phyloP scores from a whole-genome alignment of 1,140 invertebrate genomes.

The Cotesia typhae region DNA sequence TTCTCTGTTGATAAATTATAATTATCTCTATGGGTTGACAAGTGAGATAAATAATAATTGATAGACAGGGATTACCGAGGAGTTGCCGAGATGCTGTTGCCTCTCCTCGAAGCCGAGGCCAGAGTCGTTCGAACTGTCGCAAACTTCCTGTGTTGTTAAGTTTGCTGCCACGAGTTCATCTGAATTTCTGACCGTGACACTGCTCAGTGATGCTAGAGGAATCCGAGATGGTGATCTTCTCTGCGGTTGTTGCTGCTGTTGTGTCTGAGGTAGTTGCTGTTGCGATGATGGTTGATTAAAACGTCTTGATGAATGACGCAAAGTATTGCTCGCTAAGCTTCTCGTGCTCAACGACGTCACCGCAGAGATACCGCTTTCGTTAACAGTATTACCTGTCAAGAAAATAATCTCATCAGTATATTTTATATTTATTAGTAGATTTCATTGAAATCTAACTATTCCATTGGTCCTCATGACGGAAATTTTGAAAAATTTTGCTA shows the following conservation, averaged over 20 bases:
- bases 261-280: conserved; percentile 38
- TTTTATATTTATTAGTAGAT: not conserved
- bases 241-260: conserved; percentile 41
- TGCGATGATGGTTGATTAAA: conserved; percentile 46
- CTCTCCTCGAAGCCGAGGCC: conserved; percentile 79
- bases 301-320: conserved; percentile 46
- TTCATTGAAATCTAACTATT: too few species aligned
- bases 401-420: conserved; percentile 16
- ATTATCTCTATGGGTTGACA: not conserved
- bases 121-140: conserved; percentile 87
- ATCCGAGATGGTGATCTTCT: conserved; percentile 39
- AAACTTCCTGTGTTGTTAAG: conserved; percentile 59
- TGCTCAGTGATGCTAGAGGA: conserved; percentile 44
- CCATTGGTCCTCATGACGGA: too few species aligned
- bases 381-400: conserved; percentile 48
- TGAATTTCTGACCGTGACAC: conserved; percentile 44
- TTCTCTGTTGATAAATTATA: too few species aligned
- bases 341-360: conserved; percentile 52
- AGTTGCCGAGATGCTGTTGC: conserved; percentile 49
- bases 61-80: conserved; percentile 41
- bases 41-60: conserved; percentile 5
- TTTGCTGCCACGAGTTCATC: conserved; percentile 53
- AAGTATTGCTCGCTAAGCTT: conserved; percentile 40
- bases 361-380: conserved; percentile 49
- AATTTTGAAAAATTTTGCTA: too few species aligned